phyloP scores from a whole-genome alignment of 1,140 invertebrate species.

The Amyelois transitella region DNA sequence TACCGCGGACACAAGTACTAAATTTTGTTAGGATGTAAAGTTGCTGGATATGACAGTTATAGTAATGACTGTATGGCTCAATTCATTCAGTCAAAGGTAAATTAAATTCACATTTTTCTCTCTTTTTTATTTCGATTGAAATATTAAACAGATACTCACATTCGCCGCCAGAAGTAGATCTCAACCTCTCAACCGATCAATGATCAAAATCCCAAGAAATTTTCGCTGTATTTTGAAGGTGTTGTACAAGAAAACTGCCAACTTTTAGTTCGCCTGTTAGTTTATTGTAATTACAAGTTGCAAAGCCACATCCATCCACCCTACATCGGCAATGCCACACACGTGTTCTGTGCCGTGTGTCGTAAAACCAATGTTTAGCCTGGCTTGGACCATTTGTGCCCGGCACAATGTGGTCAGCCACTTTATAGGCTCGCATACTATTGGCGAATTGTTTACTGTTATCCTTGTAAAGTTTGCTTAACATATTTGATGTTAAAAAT shows the following conservation, averaged over 20 bases:
- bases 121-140: no score
- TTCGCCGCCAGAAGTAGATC: no score
- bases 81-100: no score
- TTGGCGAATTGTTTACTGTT: conserved; percentile 24
- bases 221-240: no score
- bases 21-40: conserved; percentile 18
- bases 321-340: conserved; percentile 14
- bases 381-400: conserved; percentile 34
- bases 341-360: conserved; percentile 36
- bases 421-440: conserved; percentile 8
- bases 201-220: no score
- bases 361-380: conserved; percentile 62
- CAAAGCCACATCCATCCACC: neutral
- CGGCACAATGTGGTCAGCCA: conserved; percentile 35
- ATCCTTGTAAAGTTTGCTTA: neutral
- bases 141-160: no score
- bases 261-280: no score
- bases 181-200: no score
- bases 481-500: neutral
- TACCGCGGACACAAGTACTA: conserved; percentile 22
- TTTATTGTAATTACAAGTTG: no score
- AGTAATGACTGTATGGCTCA: no score
- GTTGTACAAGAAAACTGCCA: no score
- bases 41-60: conserved; percentile 17
- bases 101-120: no score